A percentile compares a stretch with the other conserved stretches of the same genome.
Evolutionary conservation across 2,888 invertebrate species (phyloP).

Genomic region (Cyrtodaria siliqua): DNA sequence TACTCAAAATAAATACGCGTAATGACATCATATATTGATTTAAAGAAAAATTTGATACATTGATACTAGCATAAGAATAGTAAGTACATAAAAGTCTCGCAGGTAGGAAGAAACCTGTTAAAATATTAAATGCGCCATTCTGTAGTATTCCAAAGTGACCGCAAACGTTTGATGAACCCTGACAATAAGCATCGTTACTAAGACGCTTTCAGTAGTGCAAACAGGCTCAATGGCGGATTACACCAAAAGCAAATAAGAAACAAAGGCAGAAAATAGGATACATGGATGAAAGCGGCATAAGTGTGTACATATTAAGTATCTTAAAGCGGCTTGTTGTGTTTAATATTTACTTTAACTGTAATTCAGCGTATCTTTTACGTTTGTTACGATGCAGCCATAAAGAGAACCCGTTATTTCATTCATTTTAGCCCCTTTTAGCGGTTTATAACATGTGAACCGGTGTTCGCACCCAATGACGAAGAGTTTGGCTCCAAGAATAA

Average conservation of each 20-base stretch:
- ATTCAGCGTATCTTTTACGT: too few species aligned
- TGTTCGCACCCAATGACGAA: too few species aligned
- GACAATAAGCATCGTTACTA: not conserved
- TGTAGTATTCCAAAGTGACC: too few species aligned
- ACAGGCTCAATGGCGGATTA: not conserved
- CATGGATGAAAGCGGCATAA: not conserved
- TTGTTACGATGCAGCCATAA: too few species aligned
- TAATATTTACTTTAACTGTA: conserved; percentile 1
- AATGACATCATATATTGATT: not conserved
- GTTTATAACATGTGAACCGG: too few species aligned
- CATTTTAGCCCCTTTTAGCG: too few species aligned
- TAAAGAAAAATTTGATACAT: not conserved
- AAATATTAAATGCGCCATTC: too few species aligned
- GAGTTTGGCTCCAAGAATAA: too few species aligned
- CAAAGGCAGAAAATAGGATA: conserved; percentile 1
- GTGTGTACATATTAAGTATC: conserved; percentile 1
- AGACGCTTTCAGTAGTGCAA: conserved; percentile 1
- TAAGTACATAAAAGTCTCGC: not conserved
- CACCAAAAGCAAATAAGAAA: not conserved
- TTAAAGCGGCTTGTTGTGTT: not conserved
- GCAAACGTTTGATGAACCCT: too few species aligned
- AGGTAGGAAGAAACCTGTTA: not conserved
- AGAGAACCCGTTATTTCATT: too few species aligned
- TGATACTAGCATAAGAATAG: not conserved
- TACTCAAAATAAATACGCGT: too few species aligned